Percentiles rank a stretch among this genome's conserved stretches.
Evolutionary conservation across 2,888 invertebrate genomes (phyloP).

Genomic region (Chydorus sphaericus): DNA sequence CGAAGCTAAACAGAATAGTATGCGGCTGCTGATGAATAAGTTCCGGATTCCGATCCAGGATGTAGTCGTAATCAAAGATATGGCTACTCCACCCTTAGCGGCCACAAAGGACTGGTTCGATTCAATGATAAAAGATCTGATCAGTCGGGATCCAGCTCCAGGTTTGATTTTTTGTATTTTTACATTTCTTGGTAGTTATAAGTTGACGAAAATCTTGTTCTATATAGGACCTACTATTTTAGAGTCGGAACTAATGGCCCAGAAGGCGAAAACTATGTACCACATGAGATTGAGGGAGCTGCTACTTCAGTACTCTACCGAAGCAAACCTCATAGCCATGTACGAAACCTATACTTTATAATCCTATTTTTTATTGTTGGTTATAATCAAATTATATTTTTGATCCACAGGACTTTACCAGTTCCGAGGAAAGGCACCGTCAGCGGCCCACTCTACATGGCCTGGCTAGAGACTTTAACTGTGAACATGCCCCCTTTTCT

Average conservation of each 20-base stretch:
- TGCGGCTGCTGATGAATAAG: conserved; percentile 89
- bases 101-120: conserved; percentile 12
- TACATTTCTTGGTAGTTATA: not conserved
- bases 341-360: conserved; percentile 38
- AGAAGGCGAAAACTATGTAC: conserved; percentile 74
- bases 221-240: conserved; percentile 46
- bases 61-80: conserved; percentile 77
- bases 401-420: conserved; percentile 80
- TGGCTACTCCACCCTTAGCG: conserved; percentile 40
- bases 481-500: conserved; percentile 76
- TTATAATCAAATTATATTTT: not conserved
- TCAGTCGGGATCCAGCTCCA: not conserved
- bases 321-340: conserved; percentile 78
- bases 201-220: no score
- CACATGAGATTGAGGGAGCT: conserved; percentile 80
- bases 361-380: no score
- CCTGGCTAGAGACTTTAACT: conserved; percentile 86
- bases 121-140: conserved; percentile 1
- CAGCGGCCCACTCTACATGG: conserved; percentile 84
- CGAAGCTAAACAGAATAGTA: conserved; percentile 39
- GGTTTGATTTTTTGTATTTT: not conserved
- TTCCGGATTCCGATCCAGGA: conserved; percentile 95
- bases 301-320: conserved; percentile 59
- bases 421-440: conserved; percentile 84
- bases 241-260: conserved; percentile 62